These are phyloP conservation scores for Oryzias melastigma DNA, from an alignment of 2,113 vertebrate species.

Conservation along the genomic window DNA sequence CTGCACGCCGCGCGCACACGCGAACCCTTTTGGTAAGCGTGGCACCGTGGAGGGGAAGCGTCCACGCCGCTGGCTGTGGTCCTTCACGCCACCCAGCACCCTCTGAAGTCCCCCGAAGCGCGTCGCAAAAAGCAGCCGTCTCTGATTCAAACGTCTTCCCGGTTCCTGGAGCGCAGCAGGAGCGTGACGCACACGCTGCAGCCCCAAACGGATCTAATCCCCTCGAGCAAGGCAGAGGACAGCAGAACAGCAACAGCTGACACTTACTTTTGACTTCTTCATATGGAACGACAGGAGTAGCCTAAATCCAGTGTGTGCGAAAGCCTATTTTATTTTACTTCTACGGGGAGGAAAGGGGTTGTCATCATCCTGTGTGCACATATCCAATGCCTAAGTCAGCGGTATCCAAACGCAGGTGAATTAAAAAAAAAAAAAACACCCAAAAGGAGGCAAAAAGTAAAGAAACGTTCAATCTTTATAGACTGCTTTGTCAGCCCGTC, in stretches of 20 bases:
- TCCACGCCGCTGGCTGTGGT: not conserved
- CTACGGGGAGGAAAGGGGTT: constrained; percentile 78
- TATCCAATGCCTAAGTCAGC: constrained; percentile 75
- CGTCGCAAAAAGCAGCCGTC: too few relatives aligned
- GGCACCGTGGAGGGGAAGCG: not conserved
- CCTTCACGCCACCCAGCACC: too few relatives aligned
- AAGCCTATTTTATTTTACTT: constrained; percentile 85
- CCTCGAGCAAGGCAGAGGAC: not conserved
- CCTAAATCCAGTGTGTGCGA: constrained; percentile 75
- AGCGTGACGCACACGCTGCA: constrained; percentile 2
- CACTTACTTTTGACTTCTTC: constrained; percentile 86
- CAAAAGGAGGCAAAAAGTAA: not conserved
- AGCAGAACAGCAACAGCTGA: not conserved
- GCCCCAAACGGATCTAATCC: not conserved
- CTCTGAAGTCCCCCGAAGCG: not conserved
- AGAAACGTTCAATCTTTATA: constrained; percentile 19
- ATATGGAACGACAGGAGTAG: constrained; percentile 82
- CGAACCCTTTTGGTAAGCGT: not conserved
- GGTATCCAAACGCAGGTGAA: constrained; percentile 60
- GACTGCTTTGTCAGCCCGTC: constrained; percentile 28
- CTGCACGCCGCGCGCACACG: constrained; percentile 1
- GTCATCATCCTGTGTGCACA: constrained; percentile 82
- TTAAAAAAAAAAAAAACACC: not conserved
- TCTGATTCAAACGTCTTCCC: not conserved
- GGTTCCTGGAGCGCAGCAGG: not conserved